Percentiles rank a stretch among this genome's conserved stretches.
Conservation (phyloP, 1,140 invertebrate genomes). For the Anthonomus grandis region DNA sequence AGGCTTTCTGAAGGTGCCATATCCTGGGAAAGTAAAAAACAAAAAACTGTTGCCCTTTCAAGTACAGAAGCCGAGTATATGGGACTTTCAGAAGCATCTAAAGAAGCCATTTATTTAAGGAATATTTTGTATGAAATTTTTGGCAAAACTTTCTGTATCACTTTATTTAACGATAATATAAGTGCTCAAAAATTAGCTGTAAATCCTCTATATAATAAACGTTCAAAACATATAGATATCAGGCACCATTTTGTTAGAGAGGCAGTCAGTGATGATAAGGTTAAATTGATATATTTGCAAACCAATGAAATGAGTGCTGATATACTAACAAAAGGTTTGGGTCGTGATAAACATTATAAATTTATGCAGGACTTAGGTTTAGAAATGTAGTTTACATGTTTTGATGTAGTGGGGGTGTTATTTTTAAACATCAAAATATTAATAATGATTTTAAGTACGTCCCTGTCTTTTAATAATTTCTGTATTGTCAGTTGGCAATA, state of each 20-base stretch:
- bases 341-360: too few species aligned
- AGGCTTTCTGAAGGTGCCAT: slow-evolving; percentile 31
- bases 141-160: not conserved
- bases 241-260: slow-evolving; percentile 43
- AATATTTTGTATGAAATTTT: slow-evolving; percentile 7
- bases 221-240: slow-evolving; percentile 50
- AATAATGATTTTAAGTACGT: too few species aligned
- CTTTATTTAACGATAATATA: too few species aligned
- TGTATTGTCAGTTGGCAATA: too few species aligned
- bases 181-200: slow-evolving; percentile 10
- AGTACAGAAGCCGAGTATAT: slow-evolving; percentile 46
- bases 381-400: too few species aligned
- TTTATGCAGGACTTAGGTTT: too few species aligned
- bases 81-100: slow-evolving; percentile 33
- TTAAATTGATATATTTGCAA: slow-evolving; percentile 32
- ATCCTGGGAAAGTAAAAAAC: slow-evolving; percentile 40
- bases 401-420: too few species aligned
- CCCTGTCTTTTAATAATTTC: too few species aligned
- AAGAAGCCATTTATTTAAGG: slow-evolving; percentile 15
- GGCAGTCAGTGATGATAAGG: slow-evolving; percentile 2
- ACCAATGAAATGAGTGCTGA: slow-evolving; percentile 25
- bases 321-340: slow-evolving; percentile 19
- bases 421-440: too few species aligned
- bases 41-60: slow-evolving; percentile 40
- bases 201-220: slow-evolving; percentile 44